These are phyloP conservation scores for Ctena decussata DNA, from an alignment of 2,888 invertebrate species.

Conservation along the genomic window DNA sequence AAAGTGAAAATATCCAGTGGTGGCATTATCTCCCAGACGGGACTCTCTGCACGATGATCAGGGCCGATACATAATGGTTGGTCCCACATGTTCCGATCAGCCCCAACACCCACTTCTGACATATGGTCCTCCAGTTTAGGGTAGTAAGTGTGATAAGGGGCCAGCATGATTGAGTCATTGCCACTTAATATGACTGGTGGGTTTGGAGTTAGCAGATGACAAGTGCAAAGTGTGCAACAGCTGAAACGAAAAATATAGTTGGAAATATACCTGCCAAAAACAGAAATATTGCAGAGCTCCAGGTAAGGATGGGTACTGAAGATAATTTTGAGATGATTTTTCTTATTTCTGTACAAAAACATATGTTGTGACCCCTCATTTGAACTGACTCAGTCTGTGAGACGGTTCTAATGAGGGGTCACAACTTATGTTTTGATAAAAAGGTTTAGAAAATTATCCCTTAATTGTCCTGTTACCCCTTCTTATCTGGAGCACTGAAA, in stretches of 20 bases:
- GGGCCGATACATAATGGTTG: constrained; percentile 86
- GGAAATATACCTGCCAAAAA: too few species aligned
- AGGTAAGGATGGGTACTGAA: too few species aligned
- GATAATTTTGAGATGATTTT: too few species aligned
- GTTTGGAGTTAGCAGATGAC: constrained; percentile 87
- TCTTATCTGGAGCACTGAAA: too few species aligned
- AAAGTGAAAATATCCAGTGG: constrained; percentile 84
- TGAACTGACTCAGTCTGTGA: too few species aligned
- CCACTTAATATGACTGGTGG: constrained; percentile 86
- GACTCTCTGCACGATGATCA: constrained; percentile 82
- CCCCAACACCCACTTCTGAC: constrained; percentile 82
- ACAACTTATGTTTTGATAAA: too few species aligned
- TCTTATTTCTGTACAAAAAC: too few species aligned
- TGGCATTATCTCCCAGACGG: constrained; percentile 84
- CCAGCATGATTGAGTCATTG: constrained; percentile 85
- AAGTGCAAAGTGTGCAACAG: constrained; percentile 85
- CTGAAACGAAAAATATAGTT: constrained; percentile 65
- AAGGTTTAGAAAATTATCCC: too few species aligned
- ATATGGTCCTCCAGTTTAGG: constrained; percentile 86
- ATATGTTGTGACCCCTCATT: too few species aligned
- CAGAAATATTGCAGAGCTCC: too few species aligned
- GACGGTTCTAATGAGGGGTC: too few species aligned
- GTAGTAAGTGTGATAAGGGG: constrained; percentile 87
- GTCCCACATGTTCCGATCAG: constrained; percentile 86
- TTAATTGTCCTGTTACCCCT: too few species aligned